Base-by-base conservation (phyloP, 2,113 vertebrate genomes). In the Pithys albifrons region DNA sequence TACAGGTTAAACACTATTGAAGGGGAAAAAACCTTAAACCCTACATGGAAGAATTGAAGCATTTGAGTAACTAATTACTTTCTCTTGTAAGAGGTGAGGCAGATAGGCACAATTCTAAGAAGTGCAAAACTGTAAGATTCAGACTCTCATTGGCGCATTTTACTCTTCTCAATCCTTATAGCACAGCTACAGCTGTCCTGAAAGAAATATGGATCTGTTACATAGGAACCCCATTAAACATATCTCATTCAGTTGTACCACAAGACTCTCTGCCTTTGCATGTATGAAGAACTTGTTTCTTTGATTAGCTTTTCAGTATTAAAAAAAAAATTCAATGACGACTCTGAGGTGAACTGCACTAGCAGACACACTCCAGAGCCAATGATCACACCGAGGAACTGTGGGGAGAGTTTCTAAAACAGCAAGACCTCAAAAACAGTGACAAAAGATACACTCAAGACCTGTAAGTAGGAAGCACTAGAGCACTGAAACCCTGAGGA, bases 101-200 rank as follows among this genome's bases (percentile, higher is more conserved):
- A 79, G 43, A 29, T 1, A 5, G 4, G 23, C 5, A 37, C 2
- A 27, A 25, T 57, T 18, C 4, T 0, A 2, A 62, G 29, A 52
- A 46, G 1, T 14, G 3, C 13, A 71, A 35, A 9, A 29, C 9
- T 51, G 14, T 59, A 62, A 91, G 84, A 58, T 64, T 62, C 16
- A 67, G 19, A 55, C 18, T 71, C 10, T 41, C 6, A 20, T 22
- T 43, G 9, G 12, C 45, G 9, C 74, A 83, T 67, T 70, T 54
- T 3, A 29, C 7, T 69, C 7, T 74, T 48, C 37, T 22, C 20
- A 91, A 71, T 64, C 5, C 5, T 69, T 31, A 54, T 19, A 67
- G 4, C 10, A 62, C 7, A 81, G 4, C 19, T 73, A 33, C 8
- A n/a, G 15, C 16, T 51, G 6, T 37, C 8, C 4, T 54, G 15